Conservation (phyloP, 2,113 vertebrate genomes). For the Onychorhynchus coronatus region DNA sequence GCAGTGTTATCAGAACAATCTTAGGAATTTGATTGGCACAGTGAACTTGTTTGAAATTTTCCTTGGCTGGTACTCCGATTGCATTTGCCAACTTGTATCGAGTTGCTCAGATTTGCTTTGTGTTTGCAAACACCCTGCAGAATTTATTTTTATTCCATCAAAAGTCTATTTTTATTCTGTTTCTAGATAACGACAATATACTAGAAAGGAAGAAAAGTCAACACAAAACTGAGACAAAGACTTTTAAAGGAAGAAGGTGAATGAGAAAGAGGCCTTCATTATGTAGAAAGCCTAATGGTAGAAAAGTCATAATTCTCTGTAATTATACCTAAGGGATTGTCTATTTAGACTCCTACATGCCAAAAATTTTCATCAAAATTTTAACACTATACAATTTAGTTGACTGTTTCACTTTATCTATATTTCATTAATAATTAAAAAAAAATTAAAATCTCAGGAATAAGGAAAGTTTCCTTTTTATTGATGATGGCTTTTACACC, state of each 20-base stretch:
- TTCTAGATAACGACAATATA: neutral
- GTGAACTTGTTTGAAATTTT: neutral
- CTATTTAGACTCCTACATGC: neutral
- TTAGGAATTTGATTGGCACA: neutral
- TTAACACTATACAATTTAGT: neutral
- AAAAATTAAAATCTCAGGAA: neutral
- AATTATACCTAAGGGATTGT: neutral
- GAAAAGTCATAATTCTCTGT: neutral
- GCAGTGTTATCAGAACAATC: neutral
- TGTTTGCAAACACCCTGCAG: slow-evolving; percentile 21
- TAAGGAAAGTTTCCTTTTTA: neutral
- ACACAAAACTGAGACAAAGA: neutral
- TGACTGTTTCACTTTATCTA: neutral
- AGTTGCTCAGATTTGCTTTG: neutral
- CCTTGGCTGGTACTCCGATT: neutral
- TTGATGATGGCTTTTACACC: neutral
- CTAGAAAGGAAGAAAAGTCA: neutral
- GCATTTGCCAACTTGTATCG: neutral
- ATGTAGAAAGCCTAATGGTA: neutral
- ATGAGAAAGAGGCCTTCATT: neutral
- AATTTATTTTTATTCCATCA: neutral
- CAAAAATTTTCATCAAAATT: neutral
- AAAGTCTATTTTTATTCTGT: neutral
- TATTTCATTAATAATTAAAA: neutral
- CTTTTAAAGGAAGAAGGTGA: neutral